Percentiles rank a stretch among this genome's conserved stretches.
Conservation (phyloP, 2,113 vertebrate species). For the Potamarius usumacintae region DNA sequence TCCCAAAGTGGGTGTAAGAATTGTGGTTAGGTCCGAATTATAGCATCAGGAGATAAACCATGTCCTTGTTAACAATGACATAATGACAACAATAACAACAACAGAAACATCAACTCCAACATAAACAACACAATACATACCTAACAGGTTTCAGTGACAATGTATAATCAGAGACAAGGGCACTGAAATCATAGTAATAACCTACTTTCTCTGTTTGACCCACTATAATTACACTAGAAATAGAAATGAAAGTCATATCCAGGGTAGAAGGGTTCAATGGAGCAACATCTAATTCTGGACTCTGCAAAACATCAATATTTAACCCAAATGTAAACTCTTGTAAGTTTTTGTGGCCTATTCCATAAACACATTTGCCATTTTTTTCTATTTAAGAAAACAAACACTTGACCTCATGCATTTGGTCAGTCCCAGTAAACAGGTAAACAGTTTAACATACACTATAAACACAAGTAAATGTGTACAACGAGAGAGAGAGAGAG, state of each 20-base stretch:
- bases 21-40: constrained; percentile 38
- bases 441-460: constrained; percentile 68
- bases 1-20: constrained; percentile 13
- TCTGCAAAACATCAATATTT: constrained; percentile 57
- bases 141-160: constrained; percentile 28
- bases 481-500: neutral
- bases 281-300: constrained; percentile 50
- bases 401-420: constrained; percentile 69
- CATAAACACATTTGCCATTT: constrained; percentile 45
- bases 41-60: constrained; percentile 41
- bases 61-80: constrained; percentile 40
- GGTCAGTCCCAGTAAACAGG: constrained; percentile 54
- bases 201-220: constrained; percentile 38
- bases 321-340: constrained; percentile 63
- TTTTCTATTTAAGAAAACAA: constrained; percentile 42
- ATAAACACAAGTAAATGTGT: constrained; percentile 2
- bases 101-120: constrained; percentile 35
- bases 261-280: constrained; percentile 23
- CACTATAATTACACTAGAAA: constrained; percentile 36
- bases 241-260: constrained; percentile 41
- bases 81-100: constrained; percentile 44
- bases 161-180: constrained; percentile 31
- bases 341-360: constrained; percentile 33
- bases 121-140: constrained; percentile 33
- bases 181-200: constrained; percentile 34